These are phyloP conservation scores for Hymenopus coronatus DNA, from an alignment of 2,888 invertebrate species.

Conservation along the genomic window DNA sequence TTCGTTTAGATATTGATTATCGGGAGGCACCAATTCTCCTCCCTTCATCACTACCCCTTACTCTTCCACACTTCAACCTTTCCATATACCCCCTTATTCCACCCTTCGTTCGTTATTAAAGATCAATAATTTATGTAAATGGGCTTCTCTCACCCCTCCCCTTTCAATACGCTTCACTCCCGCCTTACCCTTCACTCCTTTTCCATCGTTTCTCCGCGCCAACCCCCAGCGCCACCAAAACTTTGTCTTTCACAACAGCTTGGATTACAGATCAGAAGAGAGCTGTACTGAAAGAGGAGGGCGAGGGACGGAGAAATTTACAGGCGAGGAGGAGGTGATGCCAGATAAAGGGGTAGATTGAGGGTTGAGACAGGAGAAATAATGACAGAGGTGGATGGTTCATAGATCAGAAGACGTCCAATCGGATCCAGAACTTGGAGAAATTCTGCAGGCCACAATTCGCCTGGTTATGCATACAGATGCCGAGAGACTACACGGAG, in stretches of 20 bases:
- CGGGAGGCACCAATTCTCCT: slow-evolving; percentile 24
- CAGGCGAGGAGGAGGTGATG: slow-evolving; percentile 9
- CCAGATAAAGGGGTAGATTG: slow-evolving; percentile 27
- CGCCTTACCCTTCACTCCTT: slow-evolving; percentile 25
- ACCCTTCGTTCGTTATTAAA: slow-evolving; percentile 35
- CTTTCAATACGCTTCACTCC: slow-evolving; percentile 17
- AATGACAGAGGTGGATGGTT: slow-evolving; percentile 20
- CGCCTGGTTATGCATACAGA: too few species aligned
- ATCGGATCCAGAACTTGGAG: background rate
- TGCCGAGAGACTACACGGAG: too few species aligned
- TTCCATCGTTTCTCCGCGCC: slow-evolving; percentile 11
- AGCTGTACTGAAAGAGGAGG: slow-evolving; percentile 30
- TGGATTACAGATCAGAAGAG: slow-evolving; percentile 37
- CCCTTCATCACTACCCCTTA: slow-evolving; percentile 8
- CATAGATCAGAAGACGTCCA: background rate
- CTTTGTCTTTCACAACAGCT: slow-evolving; percentile 36
- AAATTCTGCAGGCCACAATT: background rate
- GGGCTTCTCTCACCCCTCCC: slow-evolving; percentile 32
- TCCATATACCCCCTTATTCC: slow-evolving; percentile 27
- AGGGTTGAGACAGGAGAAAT: slow-evolving; percentile 24
- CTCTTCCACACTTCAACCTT: slow-evolving; percentile 18
- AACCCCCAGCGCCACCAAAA: slow-evolving; percentile 26
- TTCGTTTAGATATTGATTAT: slow-evolving; percentile 27
- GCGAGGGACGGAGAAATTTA: background rate
- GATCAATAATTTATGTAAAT: slow-evolving; percentile 37